Percentiles rank a stretch among this genome's conserved stretches.
These are phyloP conservation scores for Sebastes umbrosus DNA, from an alignment of 2,797 vertebrate species.

Conservation along the genomic window DNA sequence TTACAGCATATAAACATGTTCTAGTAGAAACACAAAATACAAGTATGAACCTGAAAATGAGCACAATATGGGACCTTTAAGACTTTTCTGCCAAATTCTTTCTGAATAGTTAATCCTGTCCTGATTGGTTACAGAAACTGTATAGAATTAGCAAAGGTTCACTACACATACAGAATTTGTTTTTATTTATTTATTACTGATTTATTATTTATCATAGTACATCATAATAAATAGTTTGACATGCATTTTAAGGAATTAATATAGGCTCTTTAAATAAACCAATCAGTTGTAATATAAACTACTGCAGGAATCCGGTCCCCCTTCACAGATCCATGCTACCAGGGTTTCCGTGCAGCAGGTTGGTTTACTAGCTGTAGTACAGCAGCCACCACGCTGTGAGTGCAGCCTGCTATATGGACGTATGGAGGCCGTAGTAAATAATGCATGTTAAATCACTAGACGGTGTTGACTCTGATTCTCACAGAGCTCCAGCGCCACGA, in stretches of 20 bases:
- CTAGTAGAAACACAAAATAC: too few relatives aligned
- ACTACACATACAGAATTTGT: too few relatives aligned
- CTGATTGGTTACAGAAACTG: too few relatives aligned
- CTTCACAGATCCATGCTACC: slow-evolving; percentile 7
- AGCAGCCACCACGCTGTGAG: slow-evolving; percentile 42
- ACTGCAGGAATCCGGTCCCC: slow-evolving; percentile 15
- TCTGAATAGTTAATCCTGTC: too few relatives aligned
- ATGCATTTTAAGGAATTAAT: background rate
- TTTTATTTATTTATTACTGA: too few relatives aligned
- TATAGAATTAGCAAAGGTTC: background rate
- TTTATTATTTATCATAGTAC: background rate
- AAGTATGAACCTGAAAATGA: too few relatives aligned
- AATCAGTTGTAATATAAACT: background rate
- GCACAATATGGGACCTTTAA: too few relatives aligned
- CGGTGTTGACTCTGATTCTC: background rate
- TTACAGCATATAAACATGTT: too few relatives aligned
- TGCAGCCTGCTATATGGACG: background rate
- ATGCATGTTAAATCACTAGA: background rate
- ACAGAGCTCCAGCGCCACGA: background rate
- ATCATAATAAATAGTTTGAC: background rate
- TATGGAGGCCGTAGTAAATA: slow-evolving; percentile 38
- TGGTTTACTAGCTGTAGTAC: slow-evolving; percentile 70
- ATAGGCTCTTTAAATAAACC: background rate
- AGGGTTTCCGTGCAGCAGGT: slow-evolving; percentile 51
- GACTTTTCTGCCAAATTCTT: too few relatives aligned